Conservation (phyloP, 2,797 vertebrate species). For the Echeneis naucrates region DNA sequence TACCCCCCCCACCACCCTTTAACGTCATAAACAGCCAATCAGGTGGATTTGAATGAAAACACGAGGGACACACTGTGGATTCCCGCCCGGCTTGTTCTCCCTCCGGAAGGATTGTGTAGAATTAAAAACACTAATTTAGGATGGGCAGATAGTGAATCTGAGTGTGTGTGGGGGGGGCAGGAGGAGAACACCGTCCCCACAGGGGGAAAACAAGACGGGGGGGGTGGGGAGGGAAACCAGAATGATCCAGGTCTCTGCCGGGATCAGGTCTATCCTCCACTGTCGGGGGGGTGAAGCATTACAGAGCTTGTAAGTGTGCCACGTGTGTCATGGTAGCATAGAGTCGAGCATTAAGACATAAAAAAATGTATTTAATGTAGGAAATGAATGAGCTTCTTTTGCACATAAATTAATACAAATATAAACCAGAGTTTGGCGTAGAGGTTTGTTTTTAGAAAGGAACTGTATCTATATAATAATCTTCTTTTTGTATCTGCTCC, state of each 20-base stretch:
- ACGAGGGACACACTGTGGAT: background rate
- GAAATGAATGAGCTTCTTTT: constrained; percentile 77
- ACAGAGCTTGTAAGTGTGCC: constrained; percentile 44
- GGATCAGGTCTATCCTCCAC: constrained; percentile 16
- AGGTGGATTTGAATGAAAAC: background rate
- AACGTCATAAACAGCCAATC: constrained; percentile 6
- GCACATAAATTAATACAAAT: constrained; percentile 76
- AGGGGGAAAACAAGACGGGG: background rate
- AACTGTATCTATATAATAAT: constrained; percentile 47
- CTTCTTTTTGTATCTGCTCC: constrained; percentile 61
- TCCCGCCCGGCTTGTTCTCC: too few relatives aligned
- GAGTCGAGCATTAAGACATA: constrained; percentile 47
- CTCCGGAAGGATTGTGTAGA: background rate
- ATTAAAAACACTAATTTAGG: background rate
- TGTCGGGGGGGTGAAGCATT: constrained; percentile 1
- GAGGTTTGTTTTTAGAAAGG: constrained; percentile 47
- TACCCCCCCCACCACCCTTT: too few relatives aligned
- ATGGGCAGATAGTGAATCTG: background rate
- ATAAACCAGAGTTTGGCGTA: constrained; percentile 55
- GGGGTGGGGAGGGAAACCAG: background rate
- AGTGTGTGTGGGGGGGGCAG: background rate
- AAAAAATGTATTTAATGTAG: constrained; percentile 60
- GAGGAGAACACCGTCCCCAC: background rate
- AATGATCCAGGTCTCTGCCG: too few relatives aligned
- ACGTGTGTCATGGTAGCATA: constrained; percentile 46